These are phyloP conservation scores for Lates japonicus DNA, from an alignment of 2,797 vertebrate species.

Conservation along the genomic window DNA sequence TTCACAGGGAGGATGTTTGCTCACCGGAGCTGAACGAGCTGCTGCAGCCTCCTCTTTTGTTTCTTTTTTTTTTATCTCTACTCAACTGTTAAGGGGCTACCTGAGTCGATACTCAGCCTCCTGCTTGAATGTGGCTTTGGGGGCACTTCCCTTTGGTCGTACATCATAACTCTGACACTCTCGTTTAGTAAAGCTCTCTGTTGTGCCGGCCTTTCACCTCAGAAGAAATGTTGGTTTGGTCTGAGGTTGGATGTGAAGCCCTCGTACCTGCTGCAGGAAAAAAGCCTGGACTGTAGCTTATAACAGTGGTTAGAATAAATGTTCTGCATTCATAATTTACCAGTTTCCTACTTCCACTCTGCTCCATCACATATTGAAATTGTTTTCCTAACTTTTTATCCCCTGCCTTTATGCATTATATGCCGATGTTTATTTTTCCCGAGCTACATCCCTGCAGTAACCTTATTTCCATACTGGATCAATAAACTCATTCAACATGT, in stretches of 20 bases:
- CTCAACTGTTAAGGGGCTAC: not conserved
- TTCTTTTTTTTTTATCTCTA: not conserved
- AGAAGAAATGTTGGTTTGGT: too few species aligned
- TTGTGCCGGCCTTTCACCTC: slow-evolving; percentile 8
- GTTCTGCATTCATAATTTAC: too few species aligned
- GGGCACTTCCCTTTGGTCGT: slow-evolving; percentile 27
- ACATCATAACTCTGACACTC: not conserved
- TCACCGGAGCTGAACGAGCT: slow-evolving; percentile 33
- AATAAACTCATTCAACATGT: slow-evolving; percentile 6
- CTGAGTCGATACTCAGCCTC: slow-evolving; percentile 5
- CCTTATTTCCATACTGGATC: not conserved
- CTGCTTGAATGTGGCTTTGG: not conserved
- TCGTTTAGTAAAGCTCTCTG: slow-evolving; percentile 5
- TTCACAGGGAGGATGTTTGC: slow-evolving; percentile 24
- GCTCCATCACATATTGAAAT: too few species aligned
- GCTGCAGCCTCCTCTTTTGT: not conserved
- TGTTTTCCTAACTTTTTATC: not conserved
- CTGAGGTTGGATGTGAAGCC: too few species aligned
- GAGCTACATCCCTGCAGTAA: not conserved
- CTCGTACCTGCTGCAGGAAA: too few species aligned
- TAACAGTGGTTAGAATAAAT: too few species aligned
- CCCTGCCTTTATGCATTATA: too few species aligned
- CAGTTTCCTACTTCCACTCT: too few species aligned
- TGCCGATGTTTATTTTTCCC: not conserved
- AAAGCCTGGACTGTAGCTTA: too few species aligned